Evolutionary conservation across 2,797 vertebrate genomes (phyloP).

Genomic region (Hirundo rustica): DNA sequence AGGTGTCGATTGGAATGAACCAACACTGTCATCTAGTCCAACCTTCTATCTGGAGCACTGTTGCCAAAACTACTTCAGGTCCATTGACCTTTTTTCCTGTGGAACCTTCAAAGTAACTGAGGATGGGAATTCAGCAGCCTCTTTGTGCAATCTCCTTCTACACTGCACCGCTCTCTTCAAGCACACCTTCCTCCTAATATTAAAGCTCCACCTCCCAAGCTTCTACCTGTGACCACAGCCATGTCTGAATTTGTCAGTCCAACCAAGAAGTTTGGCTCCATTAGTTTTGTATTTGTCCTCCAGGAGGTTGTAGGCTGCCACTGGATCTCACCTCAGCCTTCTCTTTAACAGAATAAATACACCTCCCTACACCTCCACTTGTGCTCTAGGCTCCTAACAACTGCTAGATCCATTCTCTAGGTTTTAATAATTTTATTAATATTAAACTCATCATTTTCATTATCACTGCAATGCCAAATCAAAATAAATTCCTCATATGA

Average conservation of each 20-base stretch:
- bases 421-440: background rate
- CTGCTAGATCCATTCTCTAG: background rate
- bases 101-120: background rate
- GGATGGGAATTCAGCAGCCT: background rate
- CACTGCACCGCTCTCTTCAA: background rate
- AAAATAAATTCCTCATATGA: background rate
- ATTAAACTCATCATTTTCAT: background rate
- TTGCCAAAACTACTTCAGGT: background rate
- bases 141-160: background rate
- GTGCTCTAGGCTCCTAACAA: background rate
- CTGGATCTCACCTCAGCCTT: background rate
- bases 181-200: background rate
- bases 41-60: background rate
- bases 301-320: background rate
- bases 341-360: background rate
- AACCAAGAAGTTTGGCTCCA: background rate
- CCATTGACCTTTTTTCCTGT: background rate
- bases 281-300: background rate
- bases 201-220: background rate
- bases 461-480: background rate
- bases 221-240: background rate
- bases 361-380: background rate
- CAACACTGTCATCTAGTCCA: background rate
- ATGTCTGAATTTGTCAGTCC: background rate
- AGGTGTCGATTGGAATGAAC: background rate